Evolutionary conservation across 2,888 invertebrate genomes (phyloP).

Genomic region (Notocelia uddmanniana): DNA sequence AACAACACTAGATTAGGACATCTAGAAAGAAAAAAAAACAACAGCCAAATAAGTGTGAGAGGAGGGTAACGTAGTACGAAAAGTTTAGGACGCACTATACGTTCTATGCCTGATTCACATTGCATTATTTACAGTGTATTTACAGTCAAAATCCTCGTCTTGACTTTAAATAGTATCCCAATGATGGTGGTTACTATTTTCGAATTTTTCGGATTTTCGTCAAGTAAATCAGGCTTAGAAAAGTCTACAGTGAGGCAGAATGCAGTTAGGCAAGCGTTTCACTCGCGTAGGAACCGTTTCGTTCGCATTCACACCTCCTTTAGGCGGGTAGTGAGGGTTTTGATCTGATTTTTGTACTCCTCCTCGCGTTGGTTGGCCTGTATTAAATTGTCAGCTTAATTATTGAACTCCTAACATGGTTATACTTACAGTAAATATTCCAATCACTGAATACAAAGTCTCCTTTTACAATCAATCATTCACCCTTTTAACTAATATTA

Average conservation of each 20-base stretch:
- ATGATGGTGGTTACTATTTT: too few relatives aligned
- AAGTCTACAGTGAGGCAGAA: slow-evolving; percentile 68
- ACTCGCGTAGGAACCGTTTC: slow-evolving; percentile 71
- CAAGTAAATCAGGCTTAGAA: slow-evolving; percentile 61
- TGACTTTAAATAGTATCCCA: too few relatives aligned
- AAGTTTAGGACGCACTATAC: slow-evolving; percentile 64
- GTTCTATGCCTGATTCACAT: slow-evolving; percentile 67
- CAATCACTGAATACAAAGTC: background rate
- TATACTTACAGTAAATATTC: background rate
- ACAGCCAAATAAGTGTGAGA: slow-evolving; percentile 65
- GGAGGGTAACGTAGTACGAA: slow-evolving; percentile 63
- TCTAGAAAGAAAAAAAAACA: slow-evolving; percentile 64
- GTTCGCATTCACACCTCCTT: slow-evolving; percentile 95
- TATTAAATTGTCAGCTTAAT: slow-evolving; percentile 68
- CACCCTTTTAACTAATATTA: slow-evolving; percentile 50
- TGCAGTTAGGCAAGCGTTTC: slow-evolving; percentile 81
- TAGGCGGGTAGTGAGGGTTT: slow-evolving; percentile 98
- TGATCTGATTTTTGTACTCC: slow-evolving; percentile 99
- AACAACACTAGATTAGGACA: slow-evolving; percentile 56
- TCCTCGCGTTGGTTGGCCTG: slow-evolving; percentile 99
- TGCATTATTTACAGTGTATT: slow-evolving; percentile 47
- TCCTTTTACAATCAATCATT: slow-evolving; percentile 49
- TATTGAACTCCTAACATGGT: slow-evolving; percentile 51
- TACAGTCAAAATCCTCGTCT: slow-evolving; percentile 3
- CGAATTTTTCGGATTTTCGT: slow-evolving; percentile 16